phyloP scores from a whole-genome alignment of 2,888 invertebrate genomes.

The Craniophora ligustri region DNA sequence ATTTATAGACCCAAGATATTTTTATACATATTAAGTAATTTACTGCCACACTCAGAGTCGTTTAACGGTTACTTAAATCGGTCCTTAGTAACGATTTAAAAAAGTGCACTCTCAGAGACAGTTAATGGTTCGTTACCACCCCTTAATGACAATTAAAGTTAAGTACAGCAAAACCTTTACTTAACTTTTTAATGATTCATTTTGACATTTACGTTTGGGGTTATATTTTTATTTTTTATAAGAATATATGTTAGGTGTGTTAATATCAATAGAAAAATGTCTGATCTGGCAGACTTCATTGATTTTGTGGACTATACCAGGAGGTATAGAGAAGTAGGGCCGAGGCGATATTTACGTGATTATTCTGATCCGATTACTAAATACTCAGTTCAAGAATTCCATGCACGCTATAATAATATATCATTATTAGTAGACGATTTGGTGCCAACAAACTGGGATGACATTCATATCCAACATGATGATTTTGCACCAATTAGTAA shows the following conservation, averaged over 20 bases:
- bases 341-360: conserved; percentile 14
- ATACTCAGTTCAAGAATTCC: conserved; percentile 22
- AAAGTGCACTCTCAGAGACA: too few relatives aligned
- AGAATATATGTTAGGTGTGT: background rate
- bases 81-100: too few relatives aligned
- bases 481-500: conserved; percentile 1
- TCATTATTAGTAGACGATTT: conserved; percentile 10
- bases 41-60: too few relatives aligned
- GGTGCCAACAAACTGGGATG: conserved; percentile 3
- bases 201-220: too few relatives aligned
- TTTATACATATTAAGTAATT: too few relatives aligned
- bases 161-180: background rate
- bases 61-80: too few relatives aligned
- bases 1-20: too few relatives aligned
- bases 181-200: conserved; percentile 3
- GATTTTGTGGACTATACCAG: conserved; percentile 5
- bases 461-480: background rate
- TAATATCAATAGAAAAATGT: background rate
- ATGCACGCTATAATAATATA: conserved; percentile 12
- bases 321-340: conserved; percentile 5
- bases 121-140: too few relatives aligned
- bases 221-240: background rate
- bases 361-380: conserved; percentile 18
- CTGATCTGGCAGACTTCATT: too few relatives aligned
- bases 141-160: too few relatives aligned